These are phyloP conservation scores for Oryzaephilus surinamensis DNA, from an alignment of 1,140 invertebrate species.

Conservation along the genomic window DNA sequence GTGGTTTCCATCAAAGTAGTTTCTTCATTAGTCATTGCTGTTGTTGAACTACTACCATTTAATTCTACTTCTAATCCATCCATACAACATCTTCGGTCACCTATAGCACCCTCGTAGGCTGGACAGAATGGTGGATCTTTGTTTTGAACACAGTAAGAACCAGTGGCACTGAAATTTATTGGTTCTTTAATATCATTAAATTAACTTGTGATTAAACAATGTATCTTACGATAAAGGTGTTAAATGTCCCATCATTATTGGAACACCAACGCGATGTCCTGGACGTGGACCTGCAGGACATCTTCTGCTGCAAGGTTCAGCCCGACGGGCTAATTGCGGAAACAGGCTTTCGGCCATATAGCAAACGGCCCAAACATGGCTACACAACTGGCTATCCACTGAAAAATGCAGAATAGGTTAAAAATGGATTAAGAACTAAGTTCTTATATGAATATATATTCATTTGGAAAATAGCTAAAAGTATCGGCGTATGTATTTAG, in stretches of 20 bases:
- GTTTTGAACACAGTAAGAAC: slow-evolving; percentile 54
- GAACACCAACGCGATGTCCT: slow-evolving; percentile 31
- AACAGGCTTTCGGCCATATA: slow-evolving; percentile 62
- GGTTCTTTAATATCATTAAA: too few species aligned
- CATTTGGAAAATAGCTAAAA: too few species aligned
- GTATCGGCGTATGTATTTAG: too few species aligned
- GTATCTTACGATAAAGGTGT: slow-evolving; percentile 41
- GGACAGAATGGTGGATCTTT: slow-evolving; percentile 57
- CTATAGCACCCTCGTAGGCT: slow-evolving; percentile 39
- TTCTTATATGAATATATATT: too few species aligned
- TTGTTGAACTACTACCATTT: too few species aligned
- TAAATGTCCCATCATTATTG: slow-evolving; percentile 44
- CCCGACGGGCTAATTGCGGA: slow-evolving; percentile 38
- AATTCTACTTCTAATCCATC: too few species aligned
- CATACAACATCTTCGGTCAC: slow-evolving; percentile 54
- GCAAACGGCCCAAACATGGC: slow-evolving; percentile 62
- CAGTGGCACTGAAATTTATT: slow-evolving; percentile 43
- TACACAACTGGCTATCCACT: slow-evolving; percentile 56
- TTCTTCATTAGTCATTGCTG: too few species aligned
- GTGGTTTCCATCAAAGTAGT: slow-evolving; percentile 15
- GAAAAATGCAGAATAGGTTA: slow-evolving; percentile 5
- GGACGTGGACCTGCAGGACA: slow-evolving; percentile 54
- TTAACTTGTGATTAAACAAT: background rate
- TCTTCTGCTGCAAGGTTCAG: slow-evolving; percentile 54
- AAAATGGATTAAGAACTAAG: too few species aligned